These are phyloP conservation scores for Lacerta viridis DNA, from an alignment of 2,797 vertebrate genomes.

Conservation along the genomic window DNA sequence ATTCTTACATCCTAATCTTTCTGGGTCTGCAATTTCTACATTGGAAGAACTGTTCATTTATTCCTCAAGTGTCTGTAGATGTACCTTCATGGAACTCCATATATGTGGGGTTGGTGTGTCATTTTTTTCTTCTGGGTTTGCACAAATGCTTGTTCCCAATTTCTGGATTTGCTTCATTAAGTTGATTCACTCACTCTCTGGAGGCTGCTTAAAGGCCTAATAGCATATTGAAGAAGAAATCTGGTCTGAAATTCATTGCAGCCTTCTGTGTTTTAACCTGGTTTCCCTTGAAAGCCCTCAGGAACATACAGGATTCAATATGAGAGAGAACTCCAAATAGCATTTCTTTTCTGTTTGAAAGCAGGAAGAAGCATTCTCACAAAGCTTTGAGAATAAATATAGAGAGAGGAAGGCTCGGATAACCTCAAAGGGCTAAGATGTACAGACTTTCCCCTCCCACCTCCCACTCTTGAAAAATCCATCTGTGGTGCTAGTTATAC, in stretches of 20 bases:
- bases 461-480: constrained; percentile 12
- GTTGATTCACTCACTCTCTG: not conserved
- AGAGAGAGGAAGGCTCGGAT: not conserved
- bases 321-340: not conserved
- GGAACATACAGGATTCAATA: too few species aligned
- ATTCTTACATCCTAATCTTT: too few species aligned
- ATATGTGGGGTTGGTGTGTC: too few species aligned
- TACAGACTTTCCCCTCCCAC: not conserved
- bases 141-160: not conserved
- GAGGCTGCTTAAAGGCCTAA: not conserved
- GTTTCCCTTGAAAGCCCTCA: constrained; percentile 5
- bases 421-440: not conserved
- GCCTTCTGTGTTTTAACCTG: not conserved
- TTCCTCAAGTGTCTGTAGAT: too few species aligned
- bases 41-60: too few species aligned
- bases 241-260: not conserved
- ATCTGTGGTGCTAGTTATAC: constrained; percentile 29
- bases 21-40: too few species aligned
- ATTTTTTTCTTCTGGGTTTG: too few species aligned
- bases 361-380: too few species aligned
- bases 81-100: too few species aligned
- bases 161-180: not conserved
- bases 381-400: not conserved
- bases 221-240: not conserved
- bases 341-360: constrained; percentile 24